These are phyloP conservation scores for Montipora capitata DNA, from an alignment of 92 coral and sea anemone species.

Conservation along the genomic window DNA sequence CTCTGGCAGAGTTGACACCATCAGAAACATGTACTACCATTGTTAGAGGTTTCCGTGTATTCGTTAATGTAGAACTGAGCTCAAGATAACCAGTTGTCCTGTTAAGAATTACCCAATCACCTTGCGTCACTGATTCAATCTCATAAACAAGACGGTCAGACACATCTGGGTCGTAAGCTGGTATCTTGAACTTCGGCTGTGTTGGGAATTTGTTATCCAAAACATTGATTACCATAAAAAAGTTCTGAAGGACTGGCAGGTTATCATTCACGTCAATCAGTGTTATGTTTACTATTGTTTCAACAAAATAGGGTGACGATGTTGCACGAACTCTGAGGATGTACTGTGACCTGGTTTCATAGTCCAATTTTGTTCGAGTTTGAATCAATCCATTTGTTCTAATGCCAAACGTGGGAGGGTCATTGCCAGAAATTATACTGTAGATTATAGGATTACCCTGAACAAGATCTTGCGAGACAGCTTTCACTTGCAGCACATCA, in stretches of 20 bases:
- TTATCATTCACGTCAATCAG: slow-evolving; percentile 92
- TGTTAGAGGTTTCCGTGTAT: slow-evolving; percentile 72
- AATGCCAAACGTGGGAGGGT: slow-evolving; percentile 82
- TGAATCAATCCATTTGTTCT: slow-evolving; percentile 80
- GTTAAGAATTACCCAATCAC: slow-evolving; percentile 83
- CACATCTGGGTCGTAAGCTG: slow-evolving; percentile 96
- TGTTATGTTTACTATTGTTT: slow-evolving; percentile 73
- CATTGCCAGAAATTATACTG: slow-evolving; percentile 84
- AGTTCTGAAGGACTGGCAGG: slow-evolving; percentile 85
- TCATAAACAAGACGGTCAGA: slow-evolving; percentile 75
- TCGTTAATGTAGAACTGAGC: slow-evolving; percentile 84
- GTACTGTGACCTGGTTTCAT: slow-evolving; percentile 86
- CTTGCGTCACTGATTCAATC: slow-evolving; percentile 62
- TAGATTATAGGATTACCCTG: slow-evolving; percentile 73
- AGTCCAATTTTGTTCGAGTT: slow-evolving; percentile 79
- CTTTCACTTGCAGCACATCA: slow-evolving; percentile 76
- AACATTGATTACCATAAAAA: slow-evolving; percentile 91
- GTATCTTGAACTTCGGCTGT: slow-evolving; percentile 80
- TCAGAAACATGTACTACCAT: slow-evolving; percentile 84
- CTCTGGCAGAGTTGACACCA: slow-evolving; percentile 67
- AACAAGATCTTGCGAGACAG: slow-evolving; percentile 82
- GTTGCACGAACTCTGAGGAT: slow-evolving; percentile 86
- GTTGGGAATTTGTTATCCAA: slow-evolving; percentile 78
- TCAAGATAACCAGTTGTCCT: slow-evolving; percentile 82
- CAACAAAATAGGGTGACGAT: slow-evolving; percentile 80